A percentile compares a stretch with the other conserved stretches of the same genome.
phyloP scores from a whole-genome alignment of 1,140 invertebrate genomes.

The Chironomus striatipennis region DNA sequence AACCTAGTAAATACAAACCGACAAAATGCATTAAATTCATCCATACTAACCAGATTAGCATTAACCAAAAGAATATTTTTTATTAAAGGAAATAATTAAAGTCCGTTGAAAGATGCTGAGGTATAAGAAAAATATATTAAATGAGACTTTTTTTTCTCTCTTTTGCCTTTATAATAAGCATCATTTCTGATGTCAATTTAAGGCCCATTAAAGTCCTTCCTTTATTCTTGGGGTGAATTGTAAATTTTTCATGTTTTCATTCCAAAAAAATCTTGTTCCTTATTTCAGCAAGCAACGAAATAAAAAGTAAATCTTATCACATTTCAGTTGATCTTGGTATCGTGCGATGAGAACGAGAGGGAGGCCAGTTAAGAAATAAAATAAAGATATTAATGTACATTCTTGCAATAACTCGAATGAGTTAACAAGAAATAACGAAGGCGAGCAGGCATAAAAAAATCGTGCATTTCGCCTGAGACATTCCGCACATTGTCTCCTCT shows the following conservation, averaged over 20 bases:
- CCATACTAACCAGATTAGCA: too few relatives aligned
- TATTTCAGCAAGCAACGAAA: too few relatives aligned
- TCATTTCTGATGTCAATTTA: slow-evolving; percentile 15
- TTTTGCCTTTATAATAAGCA: background rate
- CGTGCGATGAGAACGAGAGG: background rate
- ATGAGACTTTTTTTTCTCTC: background rate
- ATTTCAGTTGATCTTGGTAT: background rate
- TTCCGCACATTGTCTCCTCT: slow-evolving; percentile 11
- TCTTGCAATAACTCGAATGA: background rate
- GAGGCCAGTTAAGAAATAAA: too few relatives aligned
- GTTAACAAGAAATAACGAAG: slow-evolving; percentile 18
- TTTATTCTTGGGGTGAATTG: background rate
- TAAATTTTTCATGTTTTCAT: background rate
- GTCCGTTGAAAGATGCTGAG: slow-evolving; percentile 20
- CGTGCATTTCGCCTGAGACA: slow-evolving; percentile 14
- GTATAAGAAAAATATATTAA: slow-evolving; percentile 10
- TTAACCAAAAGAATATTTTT: background rate
- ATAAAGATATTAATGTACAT: background rate
- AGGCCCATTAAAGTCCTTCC: background rate
- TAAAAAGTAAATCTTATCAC: slow-evolving; percentile 2
- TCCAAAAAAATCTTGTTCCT: background rate
- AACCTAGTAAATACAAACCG: too few relatives aligned
- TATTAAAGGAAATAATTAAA: slow-evolving; percentile 16
- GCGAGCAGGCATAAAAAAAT: background rate
- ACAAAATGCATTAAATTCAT: too few relatives aligned